phyloP scores from a whole-genome alignment of 2,797 vertebrate genomes.

The Salmo trutta region DNA sequence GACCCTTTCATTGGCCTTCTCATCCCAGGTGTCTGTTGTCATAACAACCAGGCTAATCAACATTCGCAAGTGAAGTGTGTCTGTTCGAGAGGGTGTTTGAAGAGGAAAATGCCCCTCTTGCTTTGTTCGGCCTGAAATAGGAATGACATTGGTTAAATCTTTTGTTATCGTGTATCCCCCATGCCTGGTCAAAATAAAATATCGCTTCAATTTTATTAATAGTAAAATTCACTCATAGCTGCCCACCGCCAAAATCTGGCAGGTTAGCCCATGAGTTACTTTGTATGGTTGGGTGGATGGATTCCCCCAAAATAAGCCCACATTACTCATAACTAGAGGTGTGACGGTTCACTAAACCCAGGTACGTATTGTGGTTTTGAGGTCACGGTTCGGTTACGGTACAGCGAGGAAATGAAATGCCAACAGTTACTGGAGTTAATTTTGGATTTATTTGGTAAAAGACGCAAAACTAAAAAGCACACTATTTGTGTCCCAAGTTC shows the following conservation, averaged over 20 bases:
- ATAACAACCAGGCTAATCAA: slow-evolving; percentile 59
- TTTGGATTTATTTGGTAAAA: too few species aligned
- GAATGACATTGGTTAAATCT: background rate
- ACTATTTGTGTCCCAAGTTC: too few species aligned
- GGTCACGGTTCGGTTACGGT: too few species aligned
- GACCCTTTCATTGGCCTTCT: slow-evolving; percentile 24
- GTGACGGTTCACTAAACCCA: too few species aligned
- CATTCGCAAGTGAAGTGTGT: slow-evolving; percentile 37
- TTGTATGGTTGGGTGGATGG: slow-evolving; percentile 48
- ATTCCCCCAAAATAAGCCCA: background rate
- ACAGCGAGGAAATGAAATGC: too few species aligned
- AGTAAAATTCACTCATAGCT: background rate
- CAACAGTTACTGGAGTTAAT: too few species aligned
- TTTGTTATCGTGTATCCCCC: background rate
- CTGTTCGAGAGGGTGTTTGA: slow-evolving; percentile 36
- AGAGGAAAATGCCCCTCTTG: slow-evolving; percentile 18
- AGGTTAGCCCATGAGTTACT: slow-evolving; percentile 6
- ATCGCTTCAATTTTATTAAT: background rate
- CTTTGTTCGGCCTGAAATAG: background rate
- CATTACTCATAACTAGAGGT: too few species aligned
- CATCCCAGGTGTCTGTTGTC: slow-evolving; percentile 57
- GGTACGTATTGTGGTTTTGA: too few species aligned
- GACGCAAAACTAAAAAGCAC: too few species aligned
- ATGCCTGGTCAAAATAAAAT: background rate
- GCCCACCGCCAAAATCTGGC: slow-evolving; percentile 17